Percentiles rank a stretch among this genome's conserved stretches.
Evolutionary conservation across 2,113 vertebrate species (phyloP).

Genomic region (Limanda limanda): DNA sequence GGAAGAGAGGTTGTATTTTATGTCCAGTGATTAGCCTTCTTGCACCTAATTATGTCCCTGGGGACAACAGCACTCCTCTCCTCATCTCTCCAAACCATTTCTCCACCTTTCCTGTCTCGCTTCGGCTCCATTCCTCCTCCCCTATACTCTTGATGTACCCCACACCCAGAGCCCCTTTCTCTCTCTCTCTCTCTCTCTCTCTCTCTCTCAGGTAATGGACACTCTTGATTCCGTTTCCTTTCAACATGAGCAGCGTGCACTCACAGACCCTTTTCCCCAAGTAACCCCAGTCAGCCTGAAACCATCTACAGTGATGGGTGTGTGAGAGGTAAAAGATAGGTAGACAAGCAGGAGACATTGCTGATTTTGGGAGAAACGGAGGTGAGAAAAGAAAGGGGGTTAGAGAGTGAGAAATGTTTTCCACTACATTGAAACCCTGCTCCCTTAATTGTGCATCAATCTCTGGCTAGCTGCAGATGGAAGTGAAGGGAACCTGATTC

Average conservation of each 20-base stretch:
- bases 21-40: slow-evolving; percentile 84
- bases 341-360: slow-evolving; percentile 33
- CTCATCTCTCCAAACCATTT: slow-evolving; percentile 57
- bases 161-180: neutral
- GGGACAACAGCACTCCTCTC: slow-evolving; percentile 73
- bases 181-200: neutral
- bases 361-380: slow-evolving; percentile 37
- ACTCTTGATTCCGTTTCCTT: slow-evolving; percentile 30
- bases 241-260: slow-evolving; percentile 31
- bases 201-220: slow-evolving; percentile 48
- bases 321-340: slow-evolving; percentile 6
- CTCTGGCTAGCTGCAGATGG: slow-evolving; percentile 70
- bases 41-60: slow-evolving; percentile 86
- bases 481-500: slow-evolving; percentile 66
- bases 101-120: neutral
- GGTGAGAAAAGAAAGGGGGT: slow-evolving; percentile 4
- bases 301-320: slow-evolving; percentile 8
- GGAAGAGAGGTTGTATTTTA: slow-evolving; percentile 84
- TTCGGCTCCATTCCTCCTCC: slow-evolving; percentile 6
- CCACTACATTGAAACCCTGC: slow-evolving; percentile 59
- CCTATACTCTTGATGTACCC: neutral
- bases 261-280: slow-evolving; percentile 23
- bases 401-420: slow-evolving; percentile 51
- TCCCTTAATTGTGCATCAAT: slow-evolving; percentile 77
- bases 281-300: slow-evolving; percentile 39